Percentiles rank a stretch among this genome's conserved stretches.
Evolutionary conservation across 2,113 vertebrate species (phyloP).

Genomic region (Cheilinus undulatus): DNA sequence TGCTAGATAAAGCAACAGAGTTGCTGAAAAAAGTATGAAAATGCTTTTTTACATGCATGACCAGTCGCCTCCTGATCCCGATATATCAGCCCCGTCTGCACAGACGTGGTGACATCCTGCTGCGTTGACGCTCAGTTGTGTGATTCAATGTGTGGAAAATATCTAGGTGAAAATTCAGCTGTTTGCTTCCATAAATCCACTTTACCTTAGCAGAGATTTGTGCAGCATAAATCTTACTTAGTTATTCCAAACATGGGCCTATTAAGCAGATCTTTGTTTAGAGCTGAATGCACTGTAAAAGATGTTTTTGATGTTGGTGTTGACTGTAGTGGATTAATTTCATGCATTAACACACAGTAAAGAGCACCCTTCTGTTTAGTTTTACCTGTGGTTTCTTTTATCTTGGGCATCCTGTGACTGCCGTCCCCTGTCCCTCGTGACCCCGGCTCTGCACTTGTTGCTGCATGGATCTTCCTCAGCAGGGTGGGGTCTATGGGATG

Average conservation of each 20-base stretch:
- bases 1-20: too few species aligned
- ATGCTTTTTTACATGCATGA: too few species aligned
- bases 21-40: too few species aligned
- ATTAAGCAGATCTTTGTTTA: not conserved
- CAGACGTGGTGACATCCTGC: too few species aligned
- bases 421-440: conserved; percentile 90
- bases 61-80: too few species aligned
- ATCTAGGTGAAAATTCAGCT: too few species aligned
- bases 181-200: too few species aligned
- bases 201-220: too few species aligned
- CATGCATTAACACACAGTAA: not conserved
- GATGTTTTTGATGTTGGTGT: not conserved
- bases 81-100: too few species aligned
- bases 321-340: not conserved
- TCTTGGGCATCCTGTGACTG: conserved; percentile 94
- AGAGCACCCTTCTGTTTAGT: conserved; percentile 70
- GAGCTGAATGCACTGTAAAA: not conserved
- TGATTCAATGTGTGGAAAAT: too few species aligned
- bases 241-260: not conserved
- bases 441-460: conserved; percentile 89
- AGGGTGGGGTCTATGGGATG: conserved; percentile 89
- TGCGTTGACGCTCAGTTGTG: too few species aligned
- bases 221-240: not conserved
- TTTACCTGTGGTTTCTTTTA: conserved; percentile 99
- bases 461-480: conserved; percentile 90